Base-by-base conservation (phyloP, 2,888 invertebrate genomes). In the Tinea semifulvella region DNA sequence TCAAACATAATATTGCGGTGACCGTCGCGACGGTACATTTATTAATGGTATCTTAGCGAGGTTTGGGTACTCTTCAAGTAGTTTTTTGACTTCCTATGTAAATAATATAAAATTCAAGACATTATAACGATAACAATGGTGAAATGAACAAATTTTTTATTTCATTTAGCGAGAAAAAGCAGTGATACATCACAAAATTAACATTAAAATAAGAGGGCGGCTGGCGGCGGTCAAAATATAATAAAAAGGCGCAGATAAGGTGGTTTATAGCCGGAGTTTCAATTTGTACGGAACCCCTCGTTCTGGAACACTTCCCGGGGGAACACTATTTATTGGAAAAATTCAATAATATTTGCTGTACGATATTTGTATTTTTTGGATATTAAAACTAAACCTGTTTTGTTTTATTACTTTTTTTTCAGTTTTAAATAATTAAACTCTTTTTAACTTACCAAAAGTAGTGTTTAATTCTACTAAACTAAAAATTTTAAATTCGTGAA, bases 201-300 rank as follows among this genome's bases (percentile, higher is more conserved):
- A 22, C 8, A 22, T 22, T 22, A 5, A 5, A 22, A 22, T 22
- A 22, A 22, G 6, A 22, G 8, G 6, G 25, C n/a, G n/a, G n/a
- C n/a, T n/a, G n/a, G n/a, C n/a, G n/a, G n/a, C 25, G 25, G 25
- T 22, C 11, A 28, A 28, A 28, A 28, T 11, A 28, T n/a, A 4
- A 28, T 11, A 28, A 28, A 28, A 28, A 36, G 17, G 5, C 36
- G 11, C 5, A 42, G 42, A 42, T 42, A 42, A 42, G 26, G 42
- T 20, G 62, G 65, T 69, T 67, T 69, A 66, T 69, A 65, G 67
- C 59, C 3, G 58, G 60, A 55, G 65, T 67, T 70, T 70, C 70
- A 70, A 70, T 71, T 71, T 67, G 70, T 62, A 63, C 56, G 62
- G 63, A 59, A 8, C 31, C 28, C 42, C 16, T n/a, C 43, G 43